Evolutionary conservation across 2,113 vertebrate species (phyloP).

Genomic region (Leucosticte australis): DNA sequence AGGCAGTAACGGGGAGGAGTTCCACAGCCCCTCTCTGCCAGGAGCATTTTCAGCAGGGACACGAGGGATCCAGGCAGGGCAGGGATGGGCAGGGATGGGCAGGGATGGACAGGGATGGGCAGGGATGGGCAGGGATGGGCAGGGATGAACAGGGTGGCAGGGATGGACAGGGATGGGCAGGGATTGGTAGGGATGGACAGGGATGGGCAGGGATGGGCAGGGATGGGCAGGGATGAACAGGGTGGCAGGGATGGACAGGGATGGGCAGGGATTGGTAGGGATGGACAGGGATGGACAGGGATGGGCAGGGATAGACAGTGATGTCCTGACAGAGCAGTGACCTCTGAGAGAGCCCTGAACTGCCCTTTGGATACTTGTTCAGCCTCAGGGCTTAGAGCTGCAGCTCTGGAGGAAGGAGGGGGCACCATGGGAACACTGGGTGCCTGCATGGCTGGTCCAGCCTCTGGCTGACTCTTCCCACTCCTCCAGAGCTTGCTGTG

Average conservation of each 20-base stretch:
- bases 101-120: too few species aligned
- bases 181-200: background rate
- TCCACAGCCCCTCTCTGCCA: background rate
- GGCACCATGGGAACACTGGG: rapidly evolving
- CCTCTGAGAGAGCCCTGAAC: background rate
- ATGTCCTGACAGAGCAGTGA: rapidly evolving
- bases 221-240: too few species aligned
- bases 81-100: too few species aligned
- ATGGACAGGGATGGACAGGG: too few species aligned
- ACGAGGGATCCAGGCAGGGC: rapidly evolving
- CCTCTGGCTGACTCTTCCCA: background rate
- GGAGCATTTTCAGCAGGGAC: background rate
- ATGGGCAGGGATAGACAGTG: too few species aligned
- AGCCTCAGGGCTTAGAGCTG: background rate
- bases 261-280: too few species aligned
- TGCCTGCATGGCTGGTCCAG: background rate
- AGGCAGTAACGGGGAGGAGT: background rate
- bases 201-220: background rate
- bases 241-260: background rate
- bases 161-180: background rate
- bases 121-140: too few species aligned
- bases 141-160: too few species aligned
- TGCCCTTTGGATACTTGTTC: background rate
- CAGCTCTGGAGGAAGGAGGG: rapidly evolving
- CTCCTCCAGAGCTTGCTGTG: background rate